These are phyloP conservation scores for Sebastes jordani DNA, from an alignment of 2,797 vertebrate genomes.

Conservation along the genomic window DNA sequence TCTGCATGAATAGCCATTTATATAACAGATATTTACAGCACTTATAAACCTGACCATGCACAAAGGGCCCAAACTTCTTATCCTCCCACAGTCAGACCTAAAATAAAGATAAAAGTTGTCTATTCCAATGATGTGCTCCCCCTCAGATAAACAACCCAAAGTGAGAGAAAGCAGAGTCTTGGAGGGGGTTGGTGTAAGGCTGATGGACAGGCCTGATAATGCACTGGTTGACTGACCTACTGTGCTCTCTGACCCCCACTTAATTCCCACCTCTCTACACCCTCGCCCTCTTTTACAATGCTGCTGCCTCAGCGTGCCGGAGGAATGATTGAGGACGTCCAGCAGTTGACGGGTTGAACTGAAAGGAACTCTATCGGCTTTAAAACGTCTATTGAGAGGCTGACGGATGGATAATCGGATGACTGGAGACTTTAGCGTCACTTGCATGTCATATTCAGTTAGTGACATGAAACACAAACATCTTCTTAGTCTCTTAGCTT, in stretches of 20 bases:
- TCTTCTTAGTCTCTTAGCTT: slow-evolving; percentile 8
- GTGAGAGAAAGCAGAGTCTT: slow-evolving; percentile 59
- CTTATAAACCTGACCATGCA: background rate
- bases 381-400: slow-evolving; percentile 33
- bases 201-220: slow-evolving; percentile 73
- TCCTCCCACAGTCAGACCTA: background rate
- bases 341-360: slow-evolving; percentile 48
- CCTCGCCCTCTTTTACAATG: slow-evolving; percentile 49
- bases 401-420: slow-evolving; percentile 23
- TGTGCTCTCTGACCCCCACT: slow-evolving; percentile 69
- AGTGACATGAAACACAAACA: slow-evolving; percentile 13
- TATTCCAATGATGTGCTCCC: background rate
- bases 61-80: background rate
- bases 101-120: slow-evolving; percentile 28
- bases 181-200: slow-evolving; percentile 27
- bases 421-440: slow-evolving; percentile 29
- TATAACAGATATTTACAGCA: background rate
- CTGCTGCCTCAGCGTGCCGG: slow-evolving; percentile 21
- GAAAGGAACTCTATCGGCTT: slow-evolving; percentile 29
- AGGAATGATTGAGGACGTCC: slow-evolving; percentile 56
- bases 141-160: slow-evolving; percentile 34
- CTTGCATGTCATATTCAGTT: slow-evolving; percentile 3
- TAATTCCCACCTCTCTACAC: slow-evolving; percentile 72
- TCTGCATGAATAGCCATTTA: background rate
- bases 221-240: slow-evolving; percentile 57